phyloP scores from a whole-genome alignment of 2,888 invertebrate species.

The Oscheius sp. region DNA sequence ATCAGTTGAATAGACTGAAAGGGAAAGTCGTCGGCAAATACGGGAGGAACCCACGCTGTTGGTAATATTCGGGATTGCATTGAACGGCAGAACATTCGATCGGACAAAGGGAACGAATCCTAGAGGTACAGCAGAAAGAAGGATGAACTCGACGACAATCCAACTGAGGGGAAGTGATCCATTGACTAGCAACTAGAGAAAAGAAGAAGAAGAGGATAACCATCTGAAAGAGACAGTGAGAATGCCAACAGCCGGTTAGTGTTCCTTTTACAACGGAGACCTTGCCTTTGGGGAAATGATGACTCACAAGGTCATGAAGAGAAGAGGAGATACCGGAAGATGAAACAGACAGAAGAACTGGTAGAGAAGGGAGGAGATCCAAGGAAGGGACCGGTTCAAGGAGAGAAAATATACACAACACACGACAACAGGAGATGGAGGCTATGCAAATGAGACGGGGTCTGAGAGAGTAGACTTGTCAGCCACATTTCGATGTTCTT shows the following conservation, averaged over 20 bases:
- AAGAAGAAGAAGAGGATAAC: not conserved
- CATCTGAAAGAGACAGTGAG: not conserved
- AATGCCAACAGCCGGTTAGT: constrained; percentile 3
- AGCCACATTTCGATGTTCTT: too few relatives aligned
- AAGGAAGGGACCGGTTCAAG: too few relatives aligned
- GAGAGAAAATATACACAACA: too few relatives aligned
- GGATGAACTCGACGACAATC: constrained; percentile 47
- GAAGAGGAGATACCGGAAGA: too few relatives aligned
- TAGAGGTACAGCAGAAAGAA: constrained; percentile 55
- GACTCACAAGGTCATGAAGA: constrained; percentile 6
- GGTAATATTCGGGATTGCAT: constrained; percentile 32
- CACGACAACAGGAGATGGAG: too few relatives aligned
- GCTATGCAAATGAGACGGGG: too few relatives aligned
- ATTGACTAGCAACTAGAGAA: not conserved
- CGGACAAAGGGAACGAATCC: constrained; percentile 49
- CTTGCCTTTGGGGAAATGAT: not conserved
- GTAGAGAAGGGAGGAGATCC: too few relatives aligned
- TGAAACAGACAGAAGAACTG: too few relatives aligned
- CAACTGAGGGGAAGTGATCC: constrained; percentile 17
- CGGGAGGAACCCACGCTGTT: constrained; percentile 3
- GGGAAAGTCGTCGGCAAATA: not conserved
- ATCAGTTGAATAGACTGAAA: constrained; percentile 53
- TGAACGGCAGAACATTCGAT: constrained; percentile 43
- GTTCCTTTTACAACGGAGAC: constrained; percentile 22
- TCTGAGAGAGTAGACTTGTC: too few relatives aligned